Base-by-base conservation (phyloP, 1,140 invertebrate species). In the Tetranychus urticae region DNA sequence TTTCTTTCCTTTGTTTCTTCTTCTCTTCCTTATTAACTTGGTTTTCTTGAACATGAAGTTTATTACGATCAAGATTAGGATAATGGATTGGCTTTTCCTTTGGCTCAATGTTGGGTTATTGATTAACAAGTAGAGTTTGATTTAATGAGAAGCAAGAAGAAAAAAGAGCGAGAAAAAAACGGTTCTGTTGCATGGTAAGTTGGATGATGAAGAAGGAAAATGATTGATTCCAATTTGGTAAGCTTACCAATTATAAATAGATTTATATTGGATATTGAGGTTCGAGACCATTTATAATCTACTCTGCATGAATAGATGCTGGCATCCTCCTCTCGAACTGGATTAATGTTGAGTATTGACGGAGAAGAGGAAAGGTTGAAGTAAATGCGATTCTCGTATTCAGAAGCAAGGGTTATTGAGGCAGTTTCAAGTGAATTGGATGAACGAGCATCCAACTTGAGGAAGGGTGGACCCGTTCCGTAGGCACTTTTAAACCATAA, bases 171-270 rank as follows among this genome's bases (percentile, higher is more conserved):
- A 47, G 46, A 3, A 3, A 8, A 47, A 47, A 47, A 47, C 23
- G 2, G 46, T 47, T 47, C 46, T 46, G 23, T 23, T 23, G 23
- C 23, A 23, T 23, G 23, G 23, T 23, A 23, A 23, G 23, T 23
- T 23, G 23, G 23, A 23, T 23, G 23, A 23, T 23, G 23, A 23
- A 23, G 23, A 23, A 23, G 23, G 23, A 23, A 23, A 23, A 23
- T 23, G 23, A 23, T 23, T 23, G 23, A 23, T 23, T 23, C 23
- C 23, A 23, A 23, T 23, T 23, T 23, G 23, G 23, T 42, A 42
- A 33, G 33, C 59, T 60, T 60, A 60, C 59, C 47, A n/a, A 60
- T 52, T 12, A 60, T 46, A 52, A 52, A 52, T 13, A 60, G 59
- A 23, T 39, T 35, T 35, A 36, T 14, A 34, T 14, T 39, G 3